A percentile compares a stretch with the other conserved stretches of the same genome.
These are phyloP conservation scores for rabbit (Oryctolagus cuniculus) DNA, from an alignment of 2,113 vertebrate species.

Conservation along the genomic window DNA sequence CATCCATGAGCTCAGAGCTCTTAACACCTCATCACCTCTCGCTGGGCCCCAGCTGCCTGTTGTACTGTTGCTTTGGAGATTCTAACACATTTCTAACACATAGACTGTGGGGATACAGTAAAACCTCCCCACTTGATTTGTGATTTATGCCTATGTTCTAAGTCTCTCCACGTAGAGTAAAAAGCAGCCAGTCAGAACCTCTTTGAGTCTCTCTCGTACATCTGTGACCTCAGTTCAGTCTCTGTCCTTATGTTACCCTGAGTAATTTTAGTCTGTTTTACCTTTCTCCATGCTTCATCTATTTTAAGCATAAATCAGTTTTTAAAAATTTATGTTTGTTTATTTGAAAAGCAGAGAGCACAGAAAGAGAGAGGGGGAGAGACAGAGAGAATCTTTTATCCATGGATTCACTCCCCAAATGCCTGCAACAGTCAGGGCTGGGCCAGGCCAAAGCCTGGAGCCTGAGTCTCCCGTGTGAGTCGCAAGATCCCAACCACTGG, in stretches of 20 bases:
- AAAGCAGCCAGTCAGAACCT: neutral
- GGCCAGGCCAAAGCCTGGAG: too few species aligned
- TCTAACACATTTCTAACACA: neutral
- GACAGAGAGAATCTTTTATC: too few species aligned
- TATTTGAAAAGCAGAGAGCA: too few species aligned
- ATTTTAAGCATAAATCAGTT: neutral
- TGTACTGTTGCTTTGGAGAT: neutral
- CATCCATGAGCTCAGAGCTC: neutral
- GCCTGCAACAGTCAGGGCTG: too few species aligned
- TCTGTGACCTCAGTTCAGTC: neutral
- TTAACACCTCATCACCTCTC: neutral
- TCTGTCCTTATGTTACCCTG: neutral
- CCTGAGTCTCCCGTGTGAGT: too few species aligned
- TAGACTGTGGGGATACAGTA: neutral
- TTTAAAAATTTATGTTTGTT: neutral
- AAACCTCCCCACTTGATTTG: neutral
- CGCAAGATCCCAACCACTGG: too few species aligned
- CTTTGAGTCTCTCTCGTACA: neutral
- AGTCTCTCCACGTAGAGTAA: neutral
- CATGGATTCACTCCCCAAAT: too few species aligned
- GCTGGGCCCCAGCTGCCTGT: too few species aligned
- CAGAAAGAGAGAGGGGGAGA: too few species aligned
- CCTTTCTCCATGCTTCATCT: neutral
- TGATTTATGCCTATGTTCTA: neutral
- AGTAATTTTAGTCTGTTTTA: neutral